Percentiles rank a stretch among this genome's conserved stretches.
Evolutionary conservation across 2,888 invertebrate genomes (phyloP).

Genomic region (Agonopterix alstromeriana): DNA sequence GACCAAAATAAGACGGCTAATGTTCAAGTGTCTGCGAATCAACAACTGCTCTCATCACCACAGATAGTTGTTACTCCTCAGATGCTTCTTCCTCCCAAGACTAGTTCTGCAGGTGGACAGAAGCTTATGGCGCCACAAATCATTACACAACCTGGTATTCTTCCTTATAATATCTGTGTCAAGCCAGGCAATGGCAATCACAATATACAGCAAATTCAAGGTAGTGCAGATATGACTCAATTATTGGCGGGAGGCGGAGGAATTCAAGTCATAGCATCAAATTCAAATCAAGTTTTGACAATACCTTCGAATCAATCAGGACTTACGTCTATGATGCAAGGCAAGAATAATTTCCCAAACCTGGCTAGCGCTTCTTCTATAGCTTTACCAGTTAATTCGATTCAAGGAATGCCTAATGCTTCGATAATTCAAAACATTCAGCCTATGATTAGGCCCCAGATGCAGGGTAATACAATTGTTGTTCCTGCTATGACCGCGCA

Average conservation of each 20-base stretch:
- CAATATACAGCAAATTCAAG: conserved; percentile 65
- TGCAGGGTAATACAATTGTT: conserved; percentile 67
- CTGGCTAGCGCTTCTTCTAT: conserved; percentile 72
- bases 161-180: conserved; percentile 71
- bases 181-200: conserved; percentile 57
- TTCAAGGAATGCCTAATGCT: conserved; percentile 64
- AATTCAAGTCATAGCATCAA: conserved; percentile 72
- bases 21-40: conserved; percentile 63
- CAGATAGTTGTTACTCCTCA: conserved; percentile 73
- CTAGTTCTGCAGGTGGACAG: conserved; percentile 50
- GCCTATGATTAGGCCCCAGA: conserved; percentile 67
- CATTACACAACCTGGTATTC: conserved; percentile 60
- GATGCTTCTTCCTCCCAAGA: conserved; percentile 67
- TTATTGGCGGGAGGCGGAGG: conserved; percentile 62
- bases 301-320: conserved; percentile 63
- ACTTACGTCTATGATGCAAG: conserved; percentile 55
- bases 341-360: conserved; percentile 68
- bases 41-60: conserved; percentile 64
- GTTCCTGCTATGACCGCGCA: conserved; percentile 67
- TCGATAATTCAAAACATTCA: conserved; percentile 71
- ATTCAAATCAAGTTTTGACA: conserved; percentile 67
- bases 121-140: conserved; percentile 64
- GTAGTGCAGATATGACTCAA: conserved; percentile 57
- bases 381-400: conserved; percentile 64
- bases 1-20: conserved; percentile 67